These are phyloP conservation scores for Hippocampus mohnikei DNA, from an alignment of 2,113 vertebrate species.

Conservation along the genomic window DNA sequence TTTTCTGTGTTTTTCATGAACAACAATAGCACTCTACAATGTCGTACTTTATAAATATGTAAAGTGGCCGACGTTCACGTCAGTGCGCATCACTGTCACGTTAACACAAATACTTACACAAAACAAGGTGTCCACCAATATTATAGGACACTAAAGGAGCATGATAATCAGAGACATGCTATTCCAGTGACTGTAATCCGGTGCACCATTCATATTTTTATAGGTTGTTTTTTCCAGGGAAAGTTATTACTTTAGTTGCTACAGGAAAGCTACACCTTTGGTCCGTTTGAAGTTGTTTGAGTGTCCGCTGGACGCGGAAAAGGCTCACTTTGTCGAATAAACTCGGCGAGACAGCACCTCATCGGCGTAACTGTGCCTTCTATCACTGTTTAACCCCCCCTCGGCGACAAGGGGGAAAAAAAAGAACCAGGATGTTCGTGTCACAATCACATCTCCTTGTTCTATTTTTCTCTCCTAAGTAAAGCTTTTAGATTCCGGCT, in stretches of 20 bases:
- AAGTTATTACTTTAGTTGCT: neutral
- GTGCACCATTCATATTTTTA: neutral
- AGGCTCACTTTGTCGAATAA: neutral
- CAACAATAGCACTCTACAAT: neutral
- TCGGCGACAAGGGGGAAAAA: neutral
- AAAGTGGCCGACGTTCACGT: neutral
- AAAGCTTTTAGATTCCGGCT: neutral
- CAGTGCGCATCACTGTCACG: neutral
- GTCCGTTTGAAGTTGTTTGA: neutral
- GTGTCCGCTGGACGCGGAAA: neutral
- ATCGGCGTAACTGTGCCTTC: neutral
- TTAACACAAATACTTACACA: neutral
- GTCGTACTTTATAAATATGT: neutral
- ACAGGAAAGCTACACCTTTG: neutral
- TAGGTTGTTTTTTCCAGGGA: neutral
- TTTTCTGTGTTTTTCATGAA: too few relatives aligned
- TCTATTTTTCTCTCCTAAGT: neutral
- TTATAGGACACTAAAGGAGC: neutral
- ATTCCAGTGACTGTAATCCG: neutral
- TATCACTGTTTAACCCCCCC: neutral
- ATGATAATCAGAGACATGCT: neutral
- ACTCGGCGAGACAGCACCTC: neutral
- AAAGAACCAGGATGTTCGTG: neutral
- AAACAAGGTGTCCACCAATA: neutral
- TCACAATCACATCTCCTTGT: neutral